These are phyloP conservation scores for Amphipyra berbera DNA, from an alignment of 2,888 invertebrate genomes.

Conservation along the genomic window DNA sequence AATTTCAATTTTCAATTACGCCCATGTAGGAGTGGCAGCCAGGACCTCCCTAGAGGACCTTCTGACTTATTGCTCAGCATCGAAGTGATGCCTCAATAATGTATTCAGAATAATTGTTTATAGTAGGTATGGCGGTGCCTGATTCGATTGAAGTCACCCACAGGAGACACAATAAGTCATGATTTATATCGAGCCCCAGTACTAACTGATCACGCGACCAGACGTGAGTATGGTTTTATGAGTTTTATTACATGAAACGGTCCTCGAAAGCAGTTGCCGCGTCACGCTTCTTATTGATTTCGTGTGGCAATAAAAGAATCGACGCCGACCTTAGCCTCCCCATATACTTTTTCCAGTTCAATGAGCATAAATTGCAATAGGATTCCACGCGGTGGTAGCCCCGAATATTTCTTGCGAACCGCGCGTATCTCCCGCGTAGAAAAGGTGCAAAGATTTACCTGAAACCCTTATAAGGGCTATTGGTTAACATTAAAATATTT, in stretches of 20 bases:
- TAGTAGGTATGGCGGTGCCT: slow-evolving; percentile 62
- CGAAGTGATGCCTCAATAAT: slow-evolving; percentile 79
- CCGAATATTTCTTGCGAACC: slow-evolving; percentile 80
- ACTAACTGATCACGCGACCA: slow-evolving; percentile 52
- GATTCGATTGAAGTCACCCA: slow-evolving; percentile 75
- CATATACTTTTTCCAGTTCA: slow-evolving; percentile 87
- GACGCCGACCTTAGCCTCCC: slow-evolving; percentile 83
- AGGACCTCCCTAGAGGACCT: slow-evolving; percentile 77
- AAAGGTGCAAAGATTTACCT: slow-evolving; percentile 85
- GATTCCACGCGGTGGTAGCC: slow-evolving; percentile 83
- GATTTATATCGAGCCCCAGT: slow-evolving; percentile 60
- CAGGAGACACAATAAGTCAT: slow-evolving; percentile 70
- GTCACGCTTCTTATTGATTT: slow-evolving; percentile 86
- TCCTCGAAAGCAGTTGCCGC: slow-evolving; percentile 69
- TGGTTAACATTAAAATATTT: slow-evolving; percentile 78
- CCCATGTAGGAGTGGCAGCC: slow-evolving; percentile 75
- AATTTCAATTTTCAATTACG: slow-evolving; percentile 90
- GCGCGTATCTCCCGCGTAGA: slow-evolving; percentile 73
- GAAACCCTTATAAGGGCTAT: slow-evolving; percentile 73
- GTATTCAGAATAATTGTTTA: slow-evolving; percentile 85
- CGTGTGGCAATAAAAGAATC: slow-evolving; percentile 86
- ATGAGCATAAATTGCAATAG: slow-evolving; percentile 89
- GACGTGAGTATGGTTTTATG: slow-evolving; percentile 68
- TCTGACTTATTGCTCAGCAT: slow-evolving; percentile 83
- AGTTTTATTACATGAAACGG: slow-evolving; percentile 67